These are phyloP conservation scores for Ranitomeya variabilis DNA, from an alignment of 2,113 vertebrate species.

Conservation along the genomic window DNA sequence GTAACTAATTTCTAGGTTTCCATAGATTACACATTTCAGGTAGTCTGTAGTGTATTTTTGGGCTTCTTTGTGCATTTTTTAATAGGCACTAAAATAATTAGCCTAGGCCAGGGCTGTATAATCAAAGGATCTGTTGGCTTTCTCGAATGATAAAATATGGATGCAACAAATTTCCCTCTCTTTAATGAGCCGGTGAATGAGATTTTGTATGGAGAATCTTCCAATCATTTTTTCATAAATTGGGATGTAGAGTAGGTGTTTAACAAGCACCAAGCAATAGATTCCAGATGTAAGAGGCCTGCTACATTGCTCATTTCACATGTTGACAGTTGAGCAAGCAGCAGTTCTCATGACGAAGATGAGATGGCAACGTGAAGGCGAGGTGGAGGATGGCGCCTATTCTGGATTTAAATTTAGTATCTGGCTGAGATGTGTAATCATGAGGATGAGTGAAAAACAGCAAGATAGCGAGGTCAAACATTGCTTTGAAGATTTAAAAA, in stretches of 20 bases:
- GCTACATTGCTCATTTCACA: background rate
- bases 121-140: background rate
- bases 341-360: conserved; percentile 11
- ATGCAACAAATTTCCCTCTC: background rate
- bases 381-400: background rate
- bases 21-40: background rate
- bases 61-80: background rate
- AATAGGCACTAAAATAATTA: background rate
- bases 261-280: conserved; percentile 17
- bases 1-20: background rate
- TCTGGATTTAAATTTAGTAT: background rate
- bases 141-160: background rate
- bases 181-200: background rate
- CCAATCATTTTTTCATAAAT: background rate
- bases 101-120: background rate
- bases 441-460: background rate
- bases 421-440: background rate
- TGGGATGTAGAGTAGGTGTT: background rate
- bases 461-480: background rate
- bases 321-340: conserved; percentile 24
- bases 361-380: conserved; percentile 20
- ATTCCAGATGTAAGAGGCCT: background rate
- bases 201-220: background rate
- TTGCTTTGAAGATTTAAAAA: background rate
- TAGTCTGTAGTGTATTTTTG: background rate